These are phyloP conservation scores for Alcedo atthis DNA, from an alignment of 2,797 vertebrate species.

Conservation along the genomic window DNA sequence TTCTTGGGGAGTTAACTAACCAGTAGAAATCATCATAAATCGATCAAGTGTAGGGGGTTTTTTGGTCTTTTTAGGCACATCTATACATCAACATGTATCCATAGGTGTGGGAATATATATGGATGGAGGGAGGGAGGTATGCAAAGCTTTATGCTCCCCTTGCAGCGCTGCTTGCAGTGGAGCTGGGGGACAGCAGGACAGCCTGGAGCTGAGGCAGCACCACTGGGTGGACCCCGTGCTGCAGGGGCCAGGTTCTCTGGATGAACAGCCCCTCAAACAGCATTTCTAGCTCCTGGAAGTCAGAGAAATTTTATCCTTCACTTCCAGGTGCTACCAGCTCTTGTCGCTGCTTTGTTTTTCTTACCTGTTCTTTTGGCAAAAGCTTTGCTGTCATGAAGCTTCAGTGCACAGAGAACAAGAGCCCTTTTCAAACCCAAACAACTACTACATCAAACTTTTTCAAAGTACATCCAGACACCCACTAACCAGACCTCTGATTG, in stretches of 20 bases:
- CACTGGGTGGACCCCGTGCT: accelerated
- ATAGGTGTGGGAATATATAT: neutral
- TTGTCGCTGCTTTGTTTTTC: neutral
- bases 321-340: neutral
- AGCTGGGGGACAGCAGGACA: neutral
- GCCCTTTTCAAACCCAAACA: neutral
- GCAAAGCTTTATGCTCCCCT: neutral
- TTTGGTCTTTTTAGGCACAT: neutral
- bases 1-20: slow-evolving; percentile 74
- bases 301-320: neutral
- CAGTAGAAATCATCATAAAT: slow-evolving; percentile 58
- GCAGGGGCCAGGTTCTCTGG: neutral
- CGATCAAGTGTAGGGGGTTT: neutral
- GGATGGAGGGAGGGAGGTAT: neutral
- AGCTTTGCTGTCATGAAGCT: neutral
- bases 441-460: neutral
- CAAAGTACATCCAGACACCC: neutral
- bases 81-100: neutral
- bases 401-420: neutral
- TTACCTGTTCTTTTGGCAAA: neutral
- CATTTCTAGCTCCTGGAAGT: neutral
- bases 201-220: neutral
- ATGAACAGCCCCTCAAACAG: neutral
- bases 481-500: neutral
- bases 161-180: neutral